Base-by-base conservation (phyloP, 2,113 vertebrate species). In the Ptilorrhoa leucosticta region DNA sequence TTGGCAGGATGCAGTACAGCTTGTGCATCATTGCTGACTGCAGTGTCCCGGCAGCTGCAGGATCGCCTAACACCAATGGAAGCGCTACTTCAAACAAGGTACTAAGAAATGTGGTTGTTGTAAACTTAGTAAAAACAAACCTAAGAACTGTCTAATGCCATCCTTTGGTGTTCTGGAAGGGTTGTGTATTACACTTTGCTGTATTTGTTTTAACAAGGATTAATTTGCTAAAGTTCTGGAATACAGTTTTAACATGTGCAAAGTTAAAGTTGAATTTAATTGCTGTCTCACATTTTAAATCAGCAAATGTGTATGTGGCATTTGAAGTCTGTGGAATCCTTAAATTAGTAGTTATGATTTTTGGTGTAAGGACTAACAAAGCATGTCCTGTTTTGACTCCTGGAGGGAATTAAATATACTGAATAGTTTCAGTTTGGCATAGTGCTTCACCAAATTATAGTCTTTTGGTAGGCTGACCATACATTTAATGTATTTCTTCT, bases 11-110 rank as follows among this genome's bases (percentile, higher is more conserved):
- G 99, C 91, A 99, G 99, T 91, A 99, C 99, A 8, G 96, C 99
- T 71, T 99, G 99, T 87, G 99, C 99, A 14, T 98, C 99, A 24
- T 76, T 99, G 89, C 99, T 99, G 26, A 99, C 99, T 11, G 98
- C 99, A 4, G 99, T 99, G 84, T 99, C 99, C 73, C 98, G 98
- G 58, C 99, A 99, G 96, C 95, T 99, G 89, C 99, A 99, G 97
- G 98, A 99, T 96, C 98, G 99, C 56, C 98, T 99, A 47, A 99
- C 99, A 4, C 99, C 99, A 7, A 98, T 99, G 97, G 99, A 99
- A 94, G 99, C 99, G 6, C 98, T 99, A 69, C 98, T 99, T 92
- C 99, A 99, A 83, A 99, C 99, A 93, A 99, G 99, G 99, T 99
- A 95, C 58, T 91, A 24, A 78, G 40, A 47, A 64, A 21, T n/a